Conservation (phyloP, 2,113 vertebrate species). For the Lagopus leucura region DNA sequence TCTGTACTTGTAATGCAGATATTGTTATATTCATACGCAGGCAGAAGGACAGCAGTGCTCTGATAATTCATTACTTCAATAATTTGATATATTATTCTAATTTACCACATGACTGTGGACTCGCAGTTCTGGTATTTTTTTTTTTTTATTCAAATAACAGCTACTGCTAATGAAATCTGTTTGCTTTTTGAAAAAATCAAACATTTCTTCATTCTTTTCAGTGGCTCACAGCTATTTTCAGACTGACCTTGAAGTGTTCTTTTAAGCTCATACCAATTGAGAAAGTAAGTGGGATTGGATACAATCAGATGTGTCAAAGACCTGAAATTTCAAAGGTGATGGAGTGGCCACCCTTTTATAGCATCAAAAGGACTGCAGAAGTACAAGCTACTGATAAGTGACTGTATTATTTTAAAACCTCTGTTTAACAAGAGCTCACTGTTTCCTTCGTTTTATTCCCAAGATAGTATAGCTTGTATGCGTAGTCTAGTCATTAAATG, state of each 20-base stretch:
- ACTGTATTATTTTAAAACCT: accelerated
- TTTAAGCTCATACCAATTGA: neutral
- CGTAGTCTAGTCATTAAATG: neutral
- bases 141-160: neutral
- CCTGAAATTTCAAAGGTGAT: neutral
- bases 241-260: neutral
- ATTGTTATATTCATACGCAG: neutral
- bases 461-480: neutral
- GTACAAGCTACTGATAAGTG: neutral
- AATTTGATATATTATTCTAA: neutral
- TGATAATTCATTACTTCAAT: neutral
- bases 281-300: neutral
- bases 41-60: neutral
- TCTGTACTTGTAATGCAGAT: neutral
- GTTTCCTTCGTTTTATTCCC: neutral
- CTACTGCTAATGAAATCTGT: neutral
- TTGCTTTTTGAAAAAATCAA: neutral
- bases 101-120: accelerated
- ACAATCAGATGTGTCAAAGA: neutral
- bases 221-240: neutral
- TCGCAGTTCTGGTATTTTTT: neutral
- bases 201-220: neutral
- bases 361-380: neutral
- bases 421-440: neutral
- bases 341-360: neutral